Conservation (phyloP, 1,140 invertebrate species). For the Temnothorax nylanderi region DNA sequence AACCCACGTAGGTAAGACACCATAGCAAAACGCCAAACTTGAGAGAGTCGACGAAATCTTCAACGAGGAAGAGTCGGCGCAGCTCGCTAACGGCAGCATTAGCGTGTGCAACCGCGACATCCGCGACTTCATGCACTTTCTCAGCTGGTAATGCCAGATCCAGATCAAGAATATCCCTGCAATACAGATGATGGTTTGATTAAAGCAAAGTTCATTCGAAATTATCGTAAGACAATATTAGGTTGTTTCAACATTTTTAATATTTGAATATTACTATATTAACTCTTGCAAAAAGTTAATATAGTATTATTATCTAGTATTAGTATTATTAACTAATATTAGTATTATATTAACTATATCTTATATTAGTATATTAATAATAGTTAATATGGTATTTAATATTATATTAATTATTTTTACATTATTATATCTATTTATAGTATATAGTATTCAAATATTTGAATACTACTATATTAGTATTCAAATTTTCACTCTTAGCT, state of each 20-base stretch:
- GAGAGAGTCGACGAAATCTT: conserved; percentile 97
- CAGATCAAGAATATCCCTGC: conserved; percentile 94
- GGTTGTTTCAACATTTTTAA: no score
- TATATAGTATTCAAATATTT: neutral
- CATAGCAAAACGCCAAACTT: conserved; percentile 97
- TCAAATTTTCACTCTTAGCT: no score
- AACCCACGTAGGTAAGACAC: conserved; percentile 97
- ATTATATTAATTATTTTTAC: no score
- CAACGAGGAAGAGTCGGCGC: conserved; percentile 97
- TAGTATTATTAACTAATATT: no score
- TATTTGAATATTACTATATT: no score
- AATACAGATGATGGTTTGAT: conserved; percentile 68
- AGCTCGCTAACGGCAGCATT: conserved; percentile 93
- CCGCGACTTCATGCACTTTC: conserved; percentile 94
- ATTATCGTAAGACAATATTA: neutral
- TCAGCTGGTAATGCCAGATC: conserved; percentile 95
- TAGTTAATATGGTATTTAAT: no score
- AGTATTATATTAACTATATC: no score
- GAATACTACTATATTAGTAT: neutral
- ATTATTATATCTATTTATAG: no score
- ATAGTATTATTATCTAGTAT: no score
- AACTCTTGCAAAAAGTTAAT: no score
- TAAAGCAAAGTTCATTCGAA: neutral
- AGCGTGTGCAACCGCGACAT: conserved; percentile 93
- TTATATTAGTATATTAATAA: no score